Conservation (phyloP, 1,140 invertebrate species). For the Dermatophagoides farinae region DNA sequence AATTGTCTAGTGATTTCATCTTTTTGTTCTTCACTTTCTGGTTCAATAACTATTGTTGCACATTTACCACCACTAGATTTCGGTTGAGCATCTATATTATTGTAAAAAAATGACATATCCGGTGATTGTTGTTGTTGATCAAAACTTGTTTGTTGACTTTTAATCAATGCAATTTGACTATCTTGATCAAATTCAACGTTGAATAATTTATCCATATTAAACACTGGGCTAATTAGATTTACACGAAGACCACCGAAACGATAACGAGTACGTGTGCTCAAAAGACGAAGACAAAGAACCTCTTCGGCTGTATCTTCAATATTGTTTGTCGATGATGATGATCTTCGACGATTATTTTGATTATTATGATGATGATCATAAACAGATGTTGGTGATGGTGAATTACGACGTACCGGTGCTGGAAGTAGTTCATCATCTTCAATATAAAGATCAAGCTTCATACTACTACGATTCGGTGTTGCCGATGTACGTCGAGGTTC, state of each 20-base stretch:
- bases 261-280: conserved; percentile 1
- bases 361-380: not conserved
- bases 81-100: not conserved
- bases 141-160: conserved; percentile 3
- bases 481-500: not conserved
- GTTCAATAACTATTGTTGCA: conserved; percentile 2
- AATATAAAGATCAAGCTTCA: conserved; percentile 7
- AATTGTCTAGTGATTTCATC: not conserved
- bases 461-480: not conserved
- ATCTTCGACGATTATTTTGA: not conserved
- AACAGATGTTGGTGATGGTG: not conserved
- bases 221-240: conserved; percentile 5
- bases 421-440: not conserved
- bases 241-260: conserved; percentile 11
- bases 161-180: conserved; percentile 11
- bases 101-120: not conserved
- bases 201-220: conserved; percentile 10
- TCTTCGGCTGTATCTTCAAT: conserved; percentile 8
- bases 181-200: conserved; percentile 11
- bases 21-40: conserved; percentile 2
- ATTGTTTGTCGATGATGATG: not conserved
- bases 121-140: not conserved
- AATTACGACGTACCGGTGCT: not conserved
- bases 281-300: conserved; percentile 4
- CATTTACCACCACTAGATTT: not conserved